Conservation (phyloP, 2,888 invertebrate species). For the Ichneumoninae sp. region DNA sequence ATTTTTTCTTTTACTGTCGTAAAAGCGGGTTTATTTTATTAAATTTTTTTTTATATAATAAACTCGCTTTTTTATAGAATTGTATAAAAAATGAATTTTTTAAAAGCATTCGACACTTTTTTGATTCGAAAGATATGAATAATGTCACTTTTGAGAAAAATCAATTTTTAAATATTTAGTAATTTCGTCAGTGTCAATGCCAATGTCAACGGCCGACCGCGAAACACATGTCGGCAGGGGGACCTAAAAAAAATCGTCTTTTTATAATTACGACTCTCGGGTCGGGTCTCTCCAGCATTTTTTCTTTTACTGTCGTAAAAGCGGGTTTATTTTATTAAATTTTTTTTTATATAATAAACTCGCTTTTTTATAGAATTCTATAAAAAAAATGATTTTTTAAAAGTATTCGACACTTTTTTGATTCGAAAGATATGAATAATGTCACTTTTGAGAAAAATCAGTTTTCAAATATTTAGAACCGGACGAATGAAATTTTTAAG, state of each 20-base stretch:
- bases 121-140: not conserved
- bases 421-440: not conserved
- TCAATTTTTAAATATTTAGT: no score
- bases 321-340: not conserved
- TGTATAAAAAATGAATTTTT: not conserved
- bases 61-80: no score
- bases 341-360: no score
- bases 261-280: not conserved
- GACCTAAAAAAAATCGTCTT: not conserved
- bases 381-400: not conserved
- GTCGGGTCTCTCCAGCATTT: not conserved
- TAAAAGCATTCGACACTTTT: not conserved
- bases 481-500: no score
- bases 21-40: conserved; percentile 1
- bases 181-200: conserved; percentile 75
- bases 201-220: conserved; percentile 72
- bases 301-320: conserved; percentile 41
- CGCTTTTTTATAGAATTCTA: not conserved
- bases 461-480: not conserved
- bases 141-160: not conserved
- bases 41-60: no score
- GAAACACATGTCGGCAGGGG: not conserved
- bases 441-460: not conserved
- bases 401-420: no score
- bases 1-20: conserved; percentile 38